These are phyloP conservation scores for Luidia sarsii DNA, from an alignment of 53 echinoderm and acorn worm species.

Conservation along the genomic window DNA sequence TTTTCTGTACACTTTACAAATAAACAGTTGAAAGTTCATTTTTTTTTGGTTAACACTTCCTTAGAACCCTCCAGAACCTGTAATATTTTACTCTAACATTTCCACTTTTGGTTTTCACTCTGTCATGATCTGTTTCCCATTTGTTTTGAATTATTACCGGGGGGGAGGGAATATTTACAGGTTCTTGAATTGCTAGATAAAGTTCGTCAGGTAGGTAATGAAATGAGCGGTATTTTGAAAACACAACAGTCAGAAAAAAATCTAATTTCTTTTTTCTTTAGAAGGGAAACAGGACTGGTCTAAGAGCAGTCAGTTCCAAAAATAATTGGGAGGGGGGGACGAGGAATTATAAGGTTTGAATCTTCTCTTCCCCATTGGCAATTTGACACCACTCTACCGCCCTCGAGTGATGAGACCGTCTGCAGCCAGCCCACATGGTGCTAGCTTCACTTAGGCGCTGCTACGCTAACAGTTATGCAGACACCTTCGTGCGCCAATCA, in stretches of 20 bases:
- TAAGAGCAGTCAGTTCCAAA: too few relatives aligned
- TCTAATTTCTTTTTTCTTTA: too few relatives aligned
- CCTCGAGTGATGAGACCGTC: too few relatives aligned
- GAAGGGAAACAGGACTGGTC: too few relatives aligned
- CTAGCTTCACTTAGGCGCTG: too few relatives aligned
- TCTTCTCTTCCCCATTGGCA: too few relatives aligned
- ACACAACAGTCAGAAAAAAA: conserved; percentile 36
- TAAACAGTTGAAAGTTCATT: conserved; percentile 59
- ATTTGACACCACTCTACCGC: too few relatives aligned
- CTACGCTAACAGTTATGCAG: too few relatives aligned
- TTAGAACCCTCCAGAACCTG: background rate
- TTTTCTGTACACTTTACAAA: conserved; percentile 61
- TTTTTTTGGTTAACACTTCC: conserved; percentile 44
- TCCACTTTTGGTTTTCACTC: conserved; percentile 22
- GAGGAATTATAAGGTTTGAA: too few relatives aligned
- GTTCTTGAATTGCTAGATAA: conserved; percentile 2
- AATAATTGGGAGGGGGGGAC: too few relatives aligned
- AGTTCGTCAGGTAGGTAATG: conserved; percentile 11
- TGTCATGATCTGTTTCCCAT: conserved; percentile 17
- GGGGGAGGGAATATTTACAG: conserved; percentile 22
- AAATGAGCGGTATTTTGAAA: conserved; percentile 18
- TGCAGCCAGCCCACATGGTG: background rate
- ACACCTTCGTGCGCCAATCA: too few relatives aligned
- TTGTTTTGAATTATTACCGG: too few relatives aligned
- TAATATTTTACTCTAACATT: background rate